Evolutionary conservation across 2,797 vertebrate species (phyloP).

Genomic region (Argya squamiceps): DNA sequence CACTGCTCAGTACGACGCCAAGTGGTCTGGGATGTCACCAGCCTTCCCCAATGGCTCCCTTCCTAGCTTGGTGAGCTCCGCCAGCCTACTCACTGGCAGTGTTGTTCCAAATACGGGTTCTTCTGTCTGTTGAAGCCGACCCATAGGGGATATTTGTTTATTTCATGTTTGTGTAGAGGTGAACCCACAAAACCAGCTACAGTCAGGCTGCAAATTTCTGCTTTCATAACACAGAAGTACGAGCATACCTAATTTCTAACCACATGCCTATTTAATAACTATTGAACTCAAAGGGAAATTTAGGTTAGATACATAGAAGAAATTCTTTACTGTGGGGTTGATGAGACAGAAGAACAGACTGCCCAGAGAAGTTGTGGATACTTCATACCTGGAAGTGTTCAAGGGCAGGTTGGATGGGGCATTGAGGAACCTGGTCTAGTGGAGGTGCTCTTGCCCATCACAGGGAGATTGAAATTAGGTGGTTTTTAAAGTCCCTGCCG

Average conservation of each 20-base stretch:
- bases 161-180: not conserved
- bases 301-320: not conserved
- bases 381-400: not conserved
- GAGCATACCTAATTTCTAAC: not conserved
- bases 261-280: not conserved
- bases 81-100: accelerated
- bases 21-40: not conserved
- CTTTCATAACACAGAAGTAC: not conserved
- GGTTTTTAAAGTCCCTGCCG: not conserved
- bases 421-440: not conserved
- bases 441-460: not conserved
- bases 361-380: not conserved
- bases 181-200: not conserved
- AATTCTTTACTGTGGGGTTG: not conserved
- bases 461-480: not conserved
- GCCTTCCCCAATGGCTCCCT: not conserved
- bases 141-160: not conserved
- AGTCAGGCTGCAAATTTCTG: not conserved
- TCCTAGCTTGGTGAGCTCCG: not conserved
- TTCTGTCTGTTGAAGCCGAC: not conserved
- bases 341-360: not conserved
- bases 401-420: not conserved
- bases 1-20: accelerated
- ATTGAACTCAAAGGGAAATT: not conserved
- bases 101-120: not conserved